Evolutionary conservation across 2,888 invertebrate genomes (phyloP).

Genomic region (Clusia tigrina): DNA sequence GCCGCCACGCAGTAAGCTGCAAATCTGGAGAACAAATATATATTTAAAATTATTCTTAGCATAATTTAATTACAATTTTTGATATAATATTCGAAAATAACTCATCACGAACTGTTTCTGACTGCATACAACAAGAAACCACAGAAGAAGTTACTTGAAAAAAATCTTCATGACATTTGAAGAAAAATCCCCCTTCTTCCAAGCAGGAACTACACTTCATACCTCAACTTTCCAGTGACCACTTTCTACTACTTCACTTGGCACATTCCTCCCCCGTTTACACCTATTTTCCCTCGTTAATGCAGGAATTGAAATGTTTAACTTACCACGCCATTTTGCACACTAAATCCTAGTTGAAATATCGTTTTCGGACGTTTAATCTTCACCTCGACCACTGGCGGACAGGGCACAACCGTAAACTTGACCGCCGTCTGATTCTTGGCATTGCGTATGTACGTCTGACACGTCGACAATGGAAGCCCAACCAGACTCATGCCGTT

Average conservation of each 20-base stretch:
- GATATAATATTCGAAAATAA: neutral
- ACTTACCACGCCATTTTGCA: slow-evolving; percentile 97
- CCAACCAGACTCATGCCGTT: slow-evolving; percentile 99
- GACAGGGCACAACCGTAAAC: slow-evolving; percentile 98
- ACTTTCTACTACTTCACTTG: neutral
- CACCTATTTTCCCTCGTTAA: too few species aligned
- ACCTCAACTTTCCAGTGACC: neutral
- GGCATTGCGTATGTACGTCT: slow-evolving; percentile 98
- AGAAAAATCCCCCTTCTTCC: too few species aligned
- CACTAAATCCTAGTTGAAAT: slow-evolving; percentile 99
- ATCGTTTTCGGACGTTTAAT: slow-evolving; percentile 99
- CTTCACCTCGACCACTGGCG: slow-evolving; percentile 99
- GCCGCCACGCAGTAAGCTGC: slow-evolving; percentile 95
- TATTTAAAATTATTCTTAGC: slow-evolving; percentile 6
- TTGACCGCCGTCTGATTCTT: slow-evolving; percentile 99
- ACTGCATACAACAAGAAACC: too few species aligned
- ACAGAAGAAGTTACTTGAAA: too few species aligned
- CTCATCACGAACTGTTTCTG: too few species aligned
- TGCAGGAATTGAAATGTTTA: neutral
- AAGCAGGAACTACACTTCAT: too few species aligned
- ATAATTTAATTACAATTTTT: neutral
- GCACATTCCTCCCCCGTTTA: too few species aligned
- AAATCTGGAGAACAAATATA: slow-evolving; percentile 80
- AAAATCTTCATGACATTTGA: too few species aligned
- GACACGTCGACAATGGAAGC: slow-evolving; percentile 95